A percentile compares a stretch with the other conserved stretches of the same genome.
Evolutionary conservation across 1,140 invertebrate species (phyloP).

Genomic region (Cephus cinctus): DNA sequence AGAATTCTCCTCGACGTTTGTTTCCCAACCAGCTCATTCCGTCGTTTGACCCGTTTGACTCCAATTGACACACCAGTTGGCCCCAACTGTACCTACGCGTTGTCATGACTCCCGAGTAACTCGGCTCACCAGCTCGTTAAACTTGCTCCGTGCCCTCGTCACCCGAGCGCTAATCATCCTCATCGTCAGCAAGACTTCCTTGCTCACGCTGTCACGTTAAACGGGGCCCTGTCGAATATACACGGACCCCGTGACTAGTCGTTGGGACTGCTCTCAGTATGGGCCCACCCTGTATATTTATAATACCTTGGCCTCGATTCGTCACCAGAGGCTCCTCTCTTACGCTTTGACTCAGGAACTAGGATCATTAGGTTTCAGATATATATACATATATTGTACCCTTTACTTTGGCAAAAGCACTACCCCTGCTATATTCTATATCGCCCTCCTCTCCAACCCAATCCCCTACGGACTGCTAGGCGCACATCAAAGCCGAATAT

Average conservation of each 20-base stretch:
- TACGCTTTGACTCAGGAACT: too few relatives aligned
- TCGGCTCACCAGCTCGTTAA: slow-evolving; percentile 51
- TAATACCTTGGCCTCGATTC: too few relatives aligned
- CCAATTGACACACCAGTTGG: slow-evolving; percentile 52
- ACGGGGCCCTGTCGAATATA: too few relatives aligned
- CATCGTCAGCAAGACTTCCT: neutral
- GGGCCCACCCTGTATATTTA: too few relatives aligned
- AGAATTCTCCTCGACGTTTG: slow-evolving; percentile 45
- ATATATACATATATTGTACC: too few relatives aligned
- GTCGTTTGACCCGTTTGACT: slow-evolving; percentile 51
- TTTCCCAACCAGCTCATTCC: slow-evolving; percentile 52
- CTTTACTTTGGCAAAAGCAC: neutral
- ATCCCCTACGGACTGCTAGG: slow-evolving; percentile 24
- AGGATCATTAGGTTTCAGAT: too few relatives aligned
- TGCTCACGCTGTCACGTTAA: slow-evolving; percentile 9
- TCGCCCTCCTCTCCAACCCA: too few relatives aligned
- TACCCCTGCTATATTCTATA: neutral
- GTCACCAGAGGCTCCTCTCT: too few relatives aligned
- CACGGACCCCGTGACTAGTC: too few relatives aligned
- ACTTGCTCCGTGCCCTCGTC: slow-evolving; percentile 47
- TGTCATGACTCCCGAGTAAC: slow-evolving; percentile 54
- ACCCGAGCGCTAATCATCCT: slow-evolving; percentile 33
- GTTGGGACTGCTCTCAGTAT: too few relatives aligned
- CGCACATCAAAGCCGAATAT: slow-evolving; percentile 36
- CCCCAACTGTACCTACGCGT: slow-evolving; percentile 41